Percentiles rank a stretch among this genome's conserved stretches.
Conservation (phyloP, 2,113 vertebrate species). For the Picathartes gymnocephalus region DNA sequence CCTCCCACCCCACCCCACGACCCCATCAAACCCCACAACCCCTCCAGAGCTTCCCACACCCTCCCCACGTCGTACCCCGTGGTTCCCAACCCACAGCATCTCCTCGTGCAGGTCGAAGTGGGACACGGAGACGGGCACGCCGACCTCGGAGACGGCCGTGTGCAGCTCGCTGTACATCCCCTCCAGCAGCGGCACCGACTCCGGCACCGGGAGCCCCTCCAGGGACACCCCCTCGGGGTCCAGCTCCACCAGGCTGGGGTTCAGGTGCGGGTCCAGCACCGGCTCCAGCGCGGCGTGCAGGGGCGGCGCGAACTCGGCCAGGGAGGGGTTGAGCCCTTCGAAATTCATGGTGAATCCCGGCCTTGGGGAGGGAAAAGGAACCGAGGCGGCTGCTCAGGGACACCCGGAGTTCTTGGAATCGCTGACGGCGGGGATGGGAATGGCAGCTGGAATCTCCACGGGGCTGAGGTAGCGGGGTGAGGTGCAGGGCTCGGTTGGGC, state of each 20-base stretch:
- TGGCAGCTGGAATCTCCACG: neutral
- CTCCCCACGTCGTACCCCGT: constrained; percentile 85
- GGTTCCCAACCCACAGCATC: constrained; percentile 96
- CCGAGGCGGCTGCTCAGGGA: neutral
- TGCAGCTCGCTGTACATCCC: constrained; percentile 96
- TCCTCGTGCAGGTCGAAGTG: constrained; percentile 97
- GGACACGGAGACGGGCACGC: constrained; percentile 86
- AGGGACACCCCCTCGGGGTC: constrained; percentile 82
- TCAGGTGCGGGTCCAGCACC: constrained; percentile 85
- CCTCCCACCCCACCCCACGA: neutral
- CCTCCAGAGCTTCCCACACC: too few species aligned
- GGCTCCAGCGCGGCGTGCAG: constrained; percentile 80
- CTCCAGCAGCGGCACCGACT: constrained; percentile 90
- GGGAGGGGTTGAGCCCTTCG: constrained; percentile 84
- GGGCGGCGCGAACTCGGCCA: constrained; percentile 82
- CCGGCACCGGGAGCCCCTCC: constrained; percentile 75
- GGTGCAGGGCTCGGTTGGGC: neutral
- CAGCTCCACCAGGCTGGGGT: constrained; percentile 86
- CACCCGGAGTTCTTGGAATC: neutral
- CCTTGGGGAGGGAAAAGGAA: neutral
- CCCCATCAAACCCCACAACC: neutral
- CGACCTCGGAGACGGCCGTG: constrained; percentile 91
- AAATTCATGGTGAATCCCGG: constrained; percentile 85
- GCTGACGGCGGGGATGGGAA: neutral
- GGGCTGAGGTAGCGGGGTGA: rapidly evolving